A percentile compares a stretch with the other conserved stretches of the same genome.
These are phyloP conservation scores for Zaprionus gabonicus DNA, from an alignment of 1,140 invertebrate genomes.

Conservation along the genomic window DNA sequence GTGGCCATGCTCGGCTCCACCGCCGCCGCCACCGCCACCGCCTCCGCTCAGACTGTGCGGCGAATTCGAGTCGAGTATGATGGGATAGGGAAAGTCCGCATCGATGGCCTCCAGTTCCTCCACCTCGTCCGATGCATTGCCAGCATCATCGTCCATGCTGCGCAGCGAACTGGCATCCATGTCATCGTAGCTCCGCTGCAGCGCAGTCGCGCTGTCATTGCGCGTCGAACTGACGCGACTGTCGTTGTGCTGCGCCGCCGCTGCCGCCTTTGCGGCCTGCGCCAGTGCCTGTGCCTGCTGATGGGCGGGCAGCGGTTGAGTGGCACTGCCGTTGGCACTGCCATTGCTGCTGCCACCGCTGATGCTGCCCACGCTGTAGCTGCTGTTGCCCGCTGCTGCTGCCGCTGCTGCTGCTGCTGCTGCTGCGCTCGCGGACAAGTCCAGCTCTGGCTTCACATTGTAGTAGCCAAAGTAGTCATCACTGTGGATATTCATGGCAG, in stretches of 20 bases:
- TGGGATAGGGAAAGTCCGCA: slow-evolving; percentile 80
- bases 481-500: slow-evolving; percentile 52
- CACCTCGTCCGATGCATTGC: slow-evolving; percentile 71
- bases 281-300: slow-evolving; percentile 48
- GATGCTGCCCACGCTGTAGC: slow-evolving; percentile 9
- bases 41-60: slow-evolving; percentile 47
- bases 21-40: slow-evolving; percentile 3
- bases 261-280: slow-evolving; percentile 19
- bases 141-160: slow-evolving; percentile 65
- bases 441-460: slow-evolving; percentile 76
- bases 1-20: slow-evolving; percentile 10
- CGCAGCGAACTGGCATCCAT: slow-evolving; percentile 73
- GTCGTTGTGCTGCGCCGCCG: slow-evolving; percentile 58
- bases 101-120: slow-evolving; percentile 82
- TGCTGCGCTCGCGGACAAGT: slow-evolving; percentile 56
- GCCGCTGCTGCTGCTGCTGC: slow-evolving; percentile 16
- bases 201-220: slow-evolving; percentile 54
- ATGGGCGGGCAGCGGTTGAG: slow-evolving; percentile 68
- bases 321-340: neutral
- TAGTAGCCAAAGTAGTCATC: slow-evolving; percentile 76
- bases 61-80: slow-evolving; percentile 78
- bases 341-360: slow-evolving; percentile 8
- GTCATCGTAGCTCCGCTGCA: slow-evolving; percentile 69
- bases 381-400: slow-evolving; percentile 21
- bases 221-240: slow-evolving; percentile 79